These are phyloP conservation scores for Chorisops tibialis DNA, from an alignment of 2,888 invertebrate genomes.

Conservation along the genomic window DNA sequence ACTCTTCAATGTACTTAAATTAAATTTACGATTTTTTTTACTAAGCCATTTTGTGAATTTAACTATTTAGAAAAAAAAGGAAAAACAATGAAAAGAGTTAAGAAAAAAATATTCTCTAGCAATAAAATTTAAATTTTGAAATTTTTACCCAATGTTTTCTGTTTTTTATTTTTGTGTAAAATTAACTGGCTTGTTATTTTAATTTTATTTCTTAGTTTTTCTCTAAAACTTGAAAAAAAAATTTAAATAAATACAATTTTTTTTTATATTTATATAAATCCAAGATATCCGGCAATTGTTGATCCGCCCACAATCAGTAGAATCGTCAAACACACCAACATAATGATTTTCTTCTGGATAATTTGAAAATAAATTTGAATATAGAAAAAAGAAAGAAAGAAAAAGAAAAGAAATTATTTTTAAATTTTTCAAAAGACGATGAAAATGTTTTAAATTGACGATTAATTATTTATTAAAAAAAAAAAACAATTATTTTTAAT, in stretches of 20 bases:
- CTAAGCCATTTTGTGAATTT: too few species aligned
- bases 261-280: conserved; percentile 44
- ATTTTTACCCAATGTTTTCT: conserved; percentile 17
- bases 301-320: conserved; percentile 69
- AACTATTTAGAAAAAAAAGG: too few species aligned
- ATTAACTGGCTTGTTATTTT: neutral
- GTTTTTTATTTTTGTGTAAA: neutral
- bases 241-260: neutral
- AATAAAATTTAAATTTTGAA: neutral
- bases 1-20: too few species aligned
- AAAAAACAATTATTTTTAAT: too few species aligned
- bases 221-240: neutral
- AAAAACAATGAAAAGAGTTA: too few species aligned
- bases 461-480: neutral
- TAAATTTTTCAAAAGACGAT: conserved; percentile 16
- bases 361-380: conserved; percentile 28
- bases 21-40: too few species aligned
- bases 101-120: too few species aligned
- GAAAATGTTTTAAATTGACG: conserved; percentile 25
- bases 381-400: conserved; percentile 9
- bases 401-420: conserved; percentile 11
- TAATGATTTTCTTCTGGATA: conserved; percentile 92
- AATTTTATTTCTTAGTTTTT: neutral
- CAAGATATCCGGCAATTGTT: conserved; percentile 65
- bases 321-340: conserved; percentile 82